Base-by-base conservation (phyloP, 2,113 vertebrate genomes). In the Trichechus manatus region DNA sequence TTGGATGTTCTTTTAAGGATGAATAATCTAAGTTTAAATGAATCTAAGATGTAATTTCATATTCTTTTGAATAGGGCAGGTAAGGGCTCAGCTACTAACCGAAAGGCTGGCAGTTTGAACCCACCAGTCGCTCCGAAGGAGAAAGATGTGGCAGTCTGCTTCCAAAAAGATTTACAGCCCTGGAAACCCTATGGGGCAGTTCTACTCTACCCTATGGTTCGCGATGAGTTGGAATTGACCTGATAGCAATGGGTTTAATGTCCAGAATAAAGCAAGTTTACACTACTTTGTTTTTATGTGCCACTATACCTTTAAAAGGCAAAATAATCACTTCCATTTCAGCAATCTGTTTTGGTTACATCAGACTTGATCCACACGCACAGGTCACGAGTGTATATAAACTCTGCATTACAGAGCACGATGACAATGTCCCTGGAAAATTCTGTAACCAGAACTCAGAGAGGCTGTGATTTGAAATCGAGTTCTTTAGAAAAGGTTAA, bases 251-350 rank as follows among this genome's bases (percentile, higher is more conserved):
- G 20, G 17, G 59, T 61, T 61, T 79, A 84, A 92, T 82, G 47
- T 61, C 64, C 27, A 89, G 87, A 91, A 87, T 22, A 56, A 83
- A 87, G 39, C 31, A 83, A 68, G 61, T 70, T 82, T 95, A 74
- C 3, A 85, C 61, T 89, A 50, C 31, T 56, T 70, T 78, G 19
- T 33, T 90, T 77, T 78, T 63, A 78, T n/a, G 2, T 92, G 33
- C 1, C 42, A 85, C 47, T 50, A 66, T 25, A 74, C 14, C 15
- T 68, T 89, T 53, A 89, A 85, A 89, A 89, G 39, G n/a, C 78
- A 36, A 22, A 80, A 81, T 56, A 74, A 39, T 36, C 33, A 96
- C 1, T 39, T 70, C 87, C 19, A 91, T 42, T 44, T 91, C 39
- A 83, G 59, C 87, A 56, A 7, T 87, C 74, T 64, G 9, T 85